These are phyloP conservation scores for Periplaneta americana DNA, from an alignment of 1,140 invertebrate genomes.

Conservation along the genomic window DNA sequence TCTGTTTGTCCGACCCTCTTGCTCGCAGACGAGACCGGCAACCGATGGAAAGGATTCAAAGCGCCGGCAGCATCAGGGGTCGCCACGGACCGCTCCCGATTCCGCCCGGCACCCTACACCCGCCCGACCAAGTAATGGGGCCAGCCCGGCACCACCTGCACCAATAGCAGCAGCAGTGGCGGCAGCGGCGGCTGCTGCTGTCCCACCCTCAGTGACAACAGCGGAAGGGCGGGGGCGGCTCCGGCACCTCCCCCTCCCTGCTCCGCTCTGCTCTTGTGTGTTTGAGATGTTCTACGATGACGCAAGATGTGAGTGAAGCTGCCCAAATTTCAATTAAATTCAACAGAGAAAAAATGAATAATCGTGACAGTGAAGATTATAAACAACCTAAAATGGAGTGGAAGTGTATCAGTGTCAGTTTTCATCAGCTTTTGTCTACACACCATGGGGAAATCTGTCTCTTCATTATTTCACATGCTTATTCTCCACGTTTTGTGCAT, in stretches of 20 bases:
- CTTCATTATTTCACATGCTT: background rate
- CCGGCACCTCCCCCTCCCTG: background rate
- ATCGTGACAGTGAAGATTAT: background rate
- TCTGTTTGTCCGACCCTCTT: constrained; percentile 12
- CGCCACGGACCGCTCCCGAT: constrained; percentile 3
- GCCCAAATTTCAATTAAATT: background rate
- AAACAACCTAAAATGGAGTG: background rate
- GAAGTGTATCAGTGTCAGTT: background rate
- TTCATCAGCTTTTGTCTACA: too few relatives aligned
- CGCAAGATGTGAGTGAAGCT: background rate
- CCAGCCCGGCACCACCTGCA: background rate
- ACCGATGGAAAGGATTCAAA: constrained; percentile 18
- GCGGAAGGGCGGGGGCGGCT: background rate
- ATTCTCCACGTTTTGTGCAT: background rate
- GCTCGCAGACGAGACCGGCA: constrained; percentile 13
- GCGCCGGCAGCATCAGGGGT: constrained; percentile 3
- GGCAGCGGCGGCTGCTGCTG: background rate
- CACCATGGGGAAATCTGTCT: background rate
- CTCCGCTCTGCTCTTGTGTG: background rate
- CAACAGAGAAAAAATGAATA: background rate
- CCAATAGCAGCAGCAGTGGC: constrained; percentile 8
- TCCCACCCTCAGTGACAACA: background rate
- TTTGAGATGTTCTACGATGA: background rate
- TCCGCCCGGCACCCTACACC: constrained; percentile 15
- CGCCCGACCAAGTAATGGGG: constrained; percentile 15